Conservation (phyloP, 2,113 vertebrate genomes). For the Chloropsis hardwickii region DNA sequence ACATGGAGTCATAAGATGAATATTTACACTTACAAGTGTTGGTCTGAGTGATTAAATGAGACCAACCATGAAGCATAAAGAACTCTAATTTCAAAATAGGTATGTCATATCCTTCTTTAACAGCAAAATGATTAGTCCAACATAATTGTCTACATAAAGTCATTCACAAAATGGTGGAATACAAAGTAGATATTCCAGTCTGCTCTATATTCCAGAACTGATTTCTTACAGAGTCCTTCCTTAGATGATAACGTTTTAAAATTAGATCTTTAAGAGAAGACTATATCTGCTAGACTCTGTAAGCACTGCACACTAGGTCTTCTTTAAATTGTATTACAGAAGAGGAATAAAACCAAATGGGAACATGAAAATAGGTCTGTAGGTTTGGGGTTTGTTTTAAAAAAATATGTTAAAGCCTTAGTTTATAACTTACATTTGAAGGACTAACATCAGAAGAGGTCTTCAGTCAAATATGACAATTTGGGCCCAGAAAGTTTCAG, state of each 20-base stretch:
- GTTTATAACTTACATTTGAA: not conserved
- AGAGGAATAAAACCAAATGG: not conserved
- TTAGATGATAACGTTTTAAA: not conserved
- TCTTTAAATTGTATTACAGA: not conserved
- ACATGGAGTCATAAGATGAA: not conserved
- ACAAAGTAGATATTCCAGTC: not conserved
- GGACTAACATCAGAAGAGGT: not conserved
- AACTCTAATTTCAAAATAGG: not conserved
- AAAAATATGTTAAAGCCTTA: rapidly evolving
- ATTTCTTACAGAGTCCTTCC: not conserved
- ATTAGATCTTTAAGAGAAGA: not conserved
- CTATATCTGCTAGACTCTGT: not conserved
- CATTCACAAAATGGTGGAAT: not conserved
- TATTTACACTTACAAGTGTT: not conserved
- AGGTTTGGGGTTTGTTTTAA: not conserved
- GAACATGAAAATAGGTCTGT: not conserved
- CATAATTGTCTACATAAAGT: not conserved
- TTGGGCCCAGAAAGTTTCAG: not conserved
- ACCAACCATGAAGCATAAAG: not conserved
- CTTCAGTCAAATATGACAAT: not conserved
- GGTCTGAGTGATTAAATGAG: not conserved
- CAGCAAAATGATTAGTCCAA: not conserved
- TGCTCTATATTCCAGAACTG: not conserved
- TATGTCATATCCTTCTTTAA: not conserved
- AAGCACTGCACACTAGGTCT: not conserved